A percentile compares a stretch with the other conserved stretches of the same genome.
phyloP scores from a whole-genome alignment of 2,113 vertebrate genomes.

The Mus musculus region GRCm39 chr5:133534501-133535000 shows the following conservation, averaged over 20 bases:
- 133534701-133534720: slow-evolving; percentile 69
- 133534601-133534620: not conserved
- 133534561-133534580: too few species aligned
- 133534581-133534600: not conserved
- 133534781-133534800: slow-evolving; percentile 46
- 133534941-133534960: not conserved
- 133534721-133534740: slow-evolving; percentile 80
- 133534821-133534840: slow-evolving; percentile 1
- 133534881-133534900: slow-evolving; percentile 31
- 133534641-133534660: not conserved
- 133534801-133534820: slow-evolving; percentile 67
- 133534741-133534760: slow-evolving; percentile 77
- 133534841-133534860: not conserved
- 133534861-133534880: not conserved
- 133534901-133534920: slow-evolving; percentile 59
- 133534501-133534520: slow-evolving; percentile 50
- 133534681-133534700: slow-evolving; percentile 45
- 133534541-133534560: not conserved
- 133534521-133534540: not conserved
- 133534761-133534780: slow-evolving; percentile 77
- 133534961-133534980: not conserved
- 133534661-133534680: not conserved
- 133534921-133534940: not conserved
- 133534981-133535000: not conserved
- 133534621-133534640: slow-evolving; percentile 6